phyloP scores from a whole-genome alignment of 2,797 vertebrate species.

The Ctenopoma multispine region DNA sequence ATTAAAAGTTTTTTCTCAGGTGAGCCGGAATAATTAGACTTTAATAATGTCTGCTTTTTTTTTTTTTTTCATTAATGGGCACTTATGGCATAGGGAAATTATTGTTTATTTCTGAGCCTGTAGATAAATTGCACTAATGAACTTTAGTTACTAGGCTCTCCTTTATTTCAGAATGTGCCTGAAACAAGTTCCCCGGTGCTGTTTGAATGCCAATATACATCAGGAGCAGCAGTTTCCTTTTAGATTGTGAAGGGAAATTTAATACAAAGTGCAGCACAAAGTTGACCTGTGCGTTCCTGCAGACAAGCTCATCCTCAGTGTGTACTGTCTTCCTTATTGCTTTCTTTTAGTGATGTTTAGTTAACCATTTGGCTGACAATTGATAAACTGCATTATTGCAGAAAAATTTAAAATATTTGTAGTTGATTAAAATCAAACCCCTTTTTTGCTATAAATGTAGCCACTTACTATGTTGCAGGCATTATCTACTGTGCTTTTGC shows the following conservation, averaged over 20 bases:
- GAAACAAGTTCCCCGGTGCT: background rate
- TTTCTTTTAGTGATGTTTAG: background rate
- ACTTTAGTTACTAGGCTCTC: background rate
- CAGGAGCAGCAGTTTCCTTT: background rate
- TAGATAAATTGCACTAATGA: slow-evolving; percentile 8
- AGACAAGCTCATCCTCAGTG: background rate
- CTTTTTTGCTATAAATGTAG: background rate
- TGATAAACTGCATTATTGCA: background rate
- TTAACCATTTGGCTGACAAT: background rate
- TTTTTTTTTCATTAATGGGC: slow-evolving; percentile 6
- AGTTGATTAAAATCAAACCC: background rate
- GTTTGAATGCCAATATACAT: background rate
- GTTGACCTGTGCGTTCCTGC: slow-evolving; percentile 6
- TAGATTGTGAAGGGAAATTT: background rate
- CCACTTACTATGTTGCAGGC: background rate
- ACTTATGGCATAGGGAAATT: background rate
- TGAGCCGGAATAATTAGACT: no score
- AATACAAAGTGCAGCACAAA: background rate
- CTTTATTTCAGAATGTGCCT: background rate
- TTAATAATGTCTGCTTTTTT: no score
- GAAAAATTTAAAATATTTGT: no score
- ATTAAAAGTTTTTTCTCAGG: no score
- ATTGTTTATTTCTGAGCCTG: slow-evolving; percentile 10
- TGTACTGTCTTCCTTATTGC: background rate
- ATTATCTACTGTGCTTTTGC: background rate